These are phyloP conservation scores for Belonocnema kinseyi DNA, from an alignment of 1,140 invertebrate species.

Conservation along the genomic window DNA sequence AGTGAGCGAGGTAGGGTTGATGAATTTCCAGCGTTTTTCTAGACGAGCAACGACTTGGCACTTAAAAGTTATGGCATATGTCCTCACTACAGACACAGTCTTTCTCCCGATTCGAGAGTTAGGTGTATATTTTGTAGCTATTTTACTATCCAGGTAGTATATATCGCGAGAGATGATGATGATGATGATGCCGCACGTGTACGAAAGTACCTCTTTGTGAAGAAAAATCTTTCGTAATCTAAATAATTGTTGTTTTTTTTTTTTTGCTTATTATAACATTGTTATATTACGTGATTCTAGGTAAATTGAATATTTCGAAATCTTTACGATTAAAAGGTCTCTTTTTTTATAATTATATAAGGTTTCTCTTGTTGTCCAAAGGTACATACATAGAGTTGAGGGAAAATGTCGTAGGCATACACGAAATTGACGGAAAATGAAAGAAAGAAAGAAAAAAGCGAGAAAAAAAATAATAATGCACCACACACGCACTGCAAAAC, in stretches of 20 bases:
- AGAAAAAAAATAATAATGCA: neutral
- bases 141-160: conserved; percentile 23
- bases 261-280: conserved; percentile 50
- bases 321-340: conserved; percentile 49
- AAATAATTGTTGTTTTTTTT: conserved; percentile 50
- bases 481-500: neutral
- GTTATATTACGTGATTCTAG: conserved; percentile 51
- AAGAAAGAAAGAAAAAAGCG: neutral
- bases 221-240: conserved; percentile 50
- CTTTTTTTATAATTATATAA: conserved; percentile 37
- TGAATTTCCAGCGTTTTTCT: conserved; percentile 37
- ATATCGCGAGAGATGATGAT: conserved; percentile 23
- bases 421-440: no score
- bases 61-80: conserved; percentile 33
- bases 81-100: conserved; percentile 37
- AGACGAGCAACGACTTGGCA: conserved; percentile 42
- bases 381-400: conserved; percentile 1
- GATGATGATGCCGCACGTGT: conserved; percentile 26
- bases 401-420: conserved; percentile 19
- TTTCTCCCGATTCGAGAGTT: conserved; percentile 39
- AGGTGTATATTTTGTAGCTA: conserved; percentile 44
- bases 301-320: conserved; percentile 48
- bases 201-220: conserved; percentile 41
- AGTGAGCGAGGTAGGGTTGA: conserved; percentile 33
- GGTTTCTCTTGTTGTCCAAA: conserved; percentile 39